Base-by-base conservation (phyloP, 2,797 vertebrate genomes). In the Salarias fasciatus region DNA sequence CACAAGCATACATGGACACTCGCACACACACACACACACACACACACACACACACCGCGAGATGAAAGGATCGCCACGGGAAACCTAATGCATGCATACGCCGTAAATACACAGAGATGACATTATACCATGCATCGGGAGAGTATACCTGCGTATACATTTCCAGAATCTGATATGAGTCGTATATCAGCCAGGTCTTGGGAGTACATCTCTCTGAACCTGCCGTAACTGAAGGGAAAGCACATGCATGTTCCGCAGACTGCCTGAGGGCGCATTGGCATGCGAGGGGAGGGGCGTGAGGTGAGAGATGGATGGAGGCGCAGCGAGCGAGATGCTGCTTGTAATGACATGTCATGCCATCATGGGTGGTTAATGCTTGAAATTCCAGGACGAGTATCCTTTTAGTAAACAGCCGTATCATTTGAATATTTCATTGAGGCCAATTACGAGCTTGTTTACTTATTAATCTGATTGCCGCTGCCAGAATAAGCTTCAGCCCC, bases 361-460 rank as follows among this genome's bases (percentile, higher is more conserved):
- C 79, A 80, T 49, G 63, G 69, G 63, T 65, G 79, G 78, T 66
- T 84, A 77, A 85, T 79, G 72, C 65, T 63, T 75, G 62, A 75
- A 71, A 80, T 87, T 80, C 64, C 71, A 66, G 30, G 68, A 80
- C 76, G 67, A 82, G 73, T 54, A 69, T 83, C 83, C 71, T 83
- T 80, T 86, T 78, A 80, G 80, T 77, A 85, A 90, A 88, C 83
- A 87, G 58, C 72, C 63, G 31, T 72, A 75, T 64, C 55, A 79
- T 79, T 88, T 88, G 47, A 90, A 90, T 87, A 83, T 91, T 90
- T 89, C 63, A 91, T 83, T 82, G 63, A 68, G 69, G 75, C 81
- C 75, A 89, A 88, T 91, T 86, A 87, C 70, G 38, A 44, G 71
- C 81, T 85, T 86, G 86, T 86, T 90, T 84, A 85, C 67, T 87